phyloP scores from a whole-genome alignment of 1,140 invertebrate species.

The Hydropsyche tenuis region DNA sequence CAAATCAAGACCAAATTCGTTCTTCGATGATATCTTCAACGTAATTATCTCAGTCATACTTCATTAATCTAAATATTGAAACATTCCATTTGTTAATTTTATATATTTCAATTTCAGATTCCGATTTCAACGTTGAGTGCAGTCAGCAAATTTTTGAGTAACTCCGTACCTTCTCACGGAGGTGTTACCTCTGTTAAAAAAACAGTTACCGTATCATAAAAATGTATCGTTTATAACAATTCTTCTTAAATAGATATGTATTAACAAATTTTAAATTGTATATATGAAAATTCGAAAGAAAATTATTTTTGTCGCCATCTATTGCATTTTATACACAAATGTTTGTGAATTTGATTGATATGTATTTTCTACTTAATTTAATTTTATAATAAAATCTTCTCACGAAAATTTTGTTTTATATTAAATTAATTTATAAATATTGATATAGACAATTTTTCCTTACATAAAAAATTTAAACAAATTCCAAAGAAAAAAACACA shows the following conservation, averaged over 20 bases:
- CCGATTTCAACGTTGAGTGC: conserved; percentile 45
- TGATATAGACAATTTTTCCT: no score
- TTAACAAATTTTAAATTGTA: not conserved
- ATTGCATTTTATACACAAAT: no score
- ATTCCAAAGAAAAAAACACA: no score
- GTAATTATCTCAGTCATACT: conserved; percentile 37
- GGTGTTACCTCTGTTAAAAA: not conserved
- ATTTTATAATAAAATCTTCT: no score
- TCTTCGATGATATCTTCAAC: conserved; percentile 48
- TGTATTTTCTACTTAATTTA: no score
- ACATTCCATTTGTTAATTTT: no score
- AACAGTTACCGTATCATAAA: not conserved
- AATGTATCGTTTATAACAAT: not conserved
- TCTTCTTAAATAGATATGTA: not conserved
- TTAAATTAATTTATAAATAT: no score
- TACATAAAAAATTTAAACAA: no score
- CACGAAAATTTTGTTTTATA: no score
- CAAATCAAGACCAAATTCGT: conserved; percentile 18
- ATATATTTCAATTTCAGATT: conserved; percentile 38
- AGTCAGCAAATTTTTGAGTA: conserved; percentile 45
- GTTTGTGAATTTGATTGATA: no score
- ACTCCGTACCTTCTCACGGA: conserved; percentile 23
- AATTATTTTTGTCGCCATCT: not conserved
- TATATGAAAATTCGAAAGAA: no score
- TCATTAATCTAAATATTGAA: no score